Conservation (phyloP, 2,888 invertebrate genomes). For the Epirrhoe tristata region DNA sequence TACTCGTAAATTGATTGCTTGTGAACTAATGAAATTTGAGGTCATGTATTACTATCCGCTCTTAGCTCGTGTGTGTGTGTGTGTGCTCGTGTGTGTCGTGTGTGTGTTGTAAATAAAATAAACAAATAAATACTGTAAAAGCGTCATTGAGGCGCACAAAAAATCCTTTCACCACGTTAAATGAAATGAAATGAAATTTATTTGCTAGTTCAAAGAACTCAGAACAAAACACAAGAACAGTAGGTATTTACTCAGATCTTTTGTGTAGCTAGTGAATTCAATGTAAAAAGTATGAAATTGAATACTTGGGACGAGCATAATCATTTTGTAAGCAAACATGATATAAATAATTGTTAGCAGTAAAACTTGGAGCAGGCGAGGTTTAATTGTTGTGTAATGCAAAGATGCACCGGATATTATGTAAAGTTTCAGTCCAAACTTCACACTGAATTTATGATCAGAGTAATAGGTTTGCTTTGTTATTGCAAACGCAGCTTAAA, state of each 20-base stretch:
- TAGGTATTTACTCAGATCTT: no score
- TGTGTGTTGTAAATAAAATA: no score
- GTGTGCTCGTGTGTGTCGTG: no score
- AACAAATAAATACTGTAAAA: no score
- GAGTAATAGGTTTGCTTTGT: conserved; percentile 8
- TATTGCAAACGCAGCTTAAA: conserved; percentile 7
- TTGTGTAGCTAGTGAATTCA: no score
- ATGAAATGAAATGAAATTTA: no score
- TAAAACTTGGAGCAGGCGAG: conserved; percentile 7
- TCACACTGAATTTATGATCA: conserved; percentile 19
- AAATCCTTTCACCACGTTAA: no score
- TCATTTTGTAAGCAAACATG: neutral
- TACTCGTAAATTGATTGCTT: neutral
- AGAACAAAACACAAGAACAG: no score
- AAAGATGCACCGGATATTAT: conserved; percentile 20
- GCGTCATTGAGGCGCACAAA: no score
- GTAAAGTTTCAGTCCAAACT: conserved; percentile 12
- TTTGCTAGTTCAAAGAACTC: no score
- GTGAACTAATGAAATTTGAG: neutral
- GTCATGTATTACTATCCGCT: no score
- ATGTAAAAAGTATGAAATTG: neutral
- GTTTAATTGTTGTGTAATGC: conserved; percentile 21
- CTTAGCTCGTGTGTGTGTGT: no score
- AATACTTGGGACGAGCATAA: neutral
- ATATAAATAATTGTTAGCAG: neutral